phyloP scores from a whole-genome alignment of 2,797 vertebrate genomes.

The Amblyraja radiata region DNA sequence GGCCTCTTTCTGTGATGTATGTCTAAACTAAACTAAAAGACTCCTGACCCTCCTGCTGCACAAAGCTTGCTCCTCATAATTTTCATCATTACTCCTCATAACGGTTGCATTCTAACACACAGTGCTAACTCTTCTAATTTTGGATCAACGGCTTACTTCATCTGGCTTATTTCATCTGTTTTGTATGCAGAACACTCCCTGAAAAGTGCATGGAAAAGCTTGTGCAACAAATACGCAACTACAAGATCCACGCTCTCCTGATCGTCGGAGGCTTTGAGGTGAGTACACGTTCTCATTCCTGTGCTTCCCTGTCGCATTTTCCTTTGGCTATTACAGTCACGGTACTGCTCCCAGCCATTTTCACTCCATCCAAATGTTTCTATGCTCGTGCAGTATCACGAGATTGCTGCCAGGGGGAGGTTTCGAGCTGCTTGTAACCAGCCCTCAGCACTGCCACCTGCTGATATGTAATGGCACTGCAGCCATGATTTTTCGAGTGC shows the following conservation, averaged over 20 bases:
- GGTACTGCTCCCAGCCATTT: neutral
- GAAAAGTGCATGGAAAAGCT: conserved; percentile 72
- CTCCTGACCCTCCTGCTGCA: too few relatives aligned
- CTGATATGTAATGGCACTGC: neutral
- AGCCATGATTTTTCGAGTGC: neutral
- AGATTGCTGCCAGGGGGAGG: neutral
- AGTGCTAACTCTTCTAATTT: neutral
- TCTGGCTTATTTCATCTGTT: neutral
- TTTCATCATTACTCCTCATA: too few relatives aligned
- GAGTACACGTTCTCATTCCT: neutral
- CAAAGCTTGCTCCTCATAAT: too few relatives aligned
- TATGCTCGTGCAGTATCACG: neutral
- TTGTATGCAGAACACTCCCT: conserved; percentile 71
- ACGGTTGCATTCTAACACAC: too few relatives aligned
- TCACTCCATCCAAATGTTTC: neutral
- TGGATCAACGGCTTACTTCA: neutral
- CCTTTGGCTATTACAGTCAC: too few relatives aligned
- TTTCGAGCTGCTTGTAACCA: neutral
- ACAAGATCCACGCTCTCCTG: conserved; percentile 76
- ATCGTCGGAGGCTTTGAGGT: conserved; percentile 93
- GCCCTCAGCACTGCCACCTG: neutral
- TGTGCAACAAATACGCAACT: conserved; percentile 67
- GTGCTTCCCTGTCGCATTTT: neutral
- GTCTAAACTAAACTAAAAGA: too few relatives aligned
- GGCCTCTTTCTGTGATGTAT: too few relatives aligned